Percentiles rank a stretch among this genome's conserved stretches.
phyloP scores from a whole-genome alignment of 1,140 invertebrate genomes.

The Drosophila trapezifrons region DNA sequence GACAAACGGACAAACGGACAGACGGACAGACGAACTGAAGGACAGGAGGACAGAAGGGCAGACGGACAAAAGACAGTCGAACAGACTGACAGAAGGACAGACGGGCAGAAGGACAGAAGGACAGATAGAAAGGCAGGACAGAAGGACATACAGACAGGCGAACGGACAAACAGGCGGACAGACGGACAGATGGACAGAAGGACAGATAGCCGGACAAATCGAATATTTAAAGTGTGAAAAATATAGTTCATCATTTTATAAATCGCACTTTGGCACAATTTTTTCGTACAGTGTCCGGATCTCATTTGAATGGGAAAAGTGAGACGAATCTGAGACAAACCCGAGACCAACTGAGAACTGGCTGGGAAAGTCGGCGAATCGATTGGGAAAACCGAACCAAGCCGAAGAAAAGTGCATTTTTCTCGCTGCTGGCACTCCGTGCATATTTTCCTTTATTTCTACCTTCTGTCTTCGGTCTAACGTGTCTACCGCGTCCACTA shows the following conservation, averaged over 20 bases:
- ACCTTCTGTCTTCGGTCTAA: slow-evolving; percentile 24
- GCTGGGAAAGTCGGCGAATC: slow-evolving; percentile 43
- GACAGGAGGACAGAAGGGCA: too few species aligned
- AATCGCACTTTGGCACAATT: not conserved
- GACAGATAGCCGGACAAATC: too few species aligned
- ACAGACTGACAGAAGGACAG: too few species aligned
- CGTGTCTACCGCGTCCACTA: not conserved
- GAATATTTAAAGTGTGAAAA: not conserved
- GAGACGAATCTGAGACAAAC: slow-evolving; percentile 19
- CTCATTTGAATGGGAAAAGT: slow-evolving; percentile 44
- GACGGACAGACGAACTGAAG: too few species aligned
- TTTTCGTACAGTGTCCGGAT: not conserved
- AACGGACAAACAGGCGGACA: too few species aligned
- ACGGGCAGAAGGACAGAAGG: too few species aligned
- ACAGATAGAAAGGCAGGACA: too few species aligned
- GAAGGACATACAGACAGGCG: too few species aligned
- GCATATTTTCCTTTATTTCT: slow-evolving; percentile 7
- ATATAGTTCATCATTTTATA: not conserved
- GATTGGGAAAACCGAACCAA: slow-evolving; percentile 60
- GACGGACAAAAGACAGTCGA: too few species aligned
- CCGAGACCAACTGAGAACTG: slow-evolving; percentile 30
- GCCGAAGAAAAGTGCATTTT: slow-evolving; percentile 67
- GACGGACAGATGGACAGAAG: too few species aligned
- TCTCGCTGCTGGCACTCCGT: too few species aligned
- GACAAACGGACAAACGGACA: too few species aligned